phyloP scores from a whole-genome alignment of 2,113 vertebrate genomes.

The Malurus elegans region DNA sequence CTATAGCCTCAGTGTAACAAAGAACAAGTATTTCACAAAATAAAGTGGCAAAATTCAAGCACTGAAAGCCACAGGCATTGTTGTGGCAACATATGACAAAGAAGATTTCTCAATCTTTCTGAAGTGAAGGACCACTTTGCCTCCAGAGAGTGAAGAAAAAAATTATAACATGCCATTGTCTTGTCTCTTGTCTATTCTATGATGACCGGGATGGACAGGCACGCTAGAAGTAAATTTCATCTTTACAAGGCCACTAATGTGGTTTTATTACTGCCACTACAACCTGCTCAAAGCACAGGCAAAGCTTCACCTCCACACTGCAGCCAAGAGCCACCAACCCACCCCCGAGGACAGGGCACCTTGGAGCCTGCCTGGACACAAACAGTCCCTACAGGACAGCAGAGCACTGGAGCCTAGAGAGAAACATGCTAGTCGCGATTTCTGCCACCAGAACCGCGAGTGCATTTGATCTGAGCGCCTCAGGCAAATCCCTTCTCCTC shows the following conservation, averaged over 20 bases:
- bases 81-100: not conserved
- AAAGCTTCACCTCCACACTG: not conserved
- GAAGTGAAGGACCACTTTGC: not conserved
- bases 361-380: not conserved
- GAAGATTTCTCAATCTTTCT: not conserved
- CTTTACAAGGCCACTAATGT: not conserved
- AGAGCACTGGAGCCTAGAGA: not conserved
- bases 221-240: not conserved
- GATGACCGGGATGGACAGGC: not conserved
- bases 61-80: not conserved
- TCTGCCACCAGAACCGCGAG: not conserved
- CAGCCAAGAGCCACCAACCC: not conserved
- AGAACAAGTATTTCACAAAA: not conserved
- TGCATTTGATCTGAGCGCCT: conserved; percentile 7
- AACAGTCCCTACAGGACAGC: not conserved
- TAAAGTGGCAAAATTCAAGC: not conserved
- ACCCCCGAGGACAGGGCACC: not conserved
- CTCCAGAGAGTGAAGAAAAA: not conserved
- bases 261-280: not conserved
- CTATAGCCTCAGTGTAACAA: not conserved
- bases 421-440: not conserved
- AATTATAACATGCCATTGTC: not conserved
- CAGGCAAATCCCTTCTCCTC: conserved; percentile 49
- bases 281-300: not conserved
- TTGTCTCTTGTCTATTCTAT: not conserved